A percentile compares a stretch with the other conserved stretches of the same genome.
phyloP scores from a whole-genome alignment of 2,888 invertebrate genomes.

The Erynnis tages region DNA sequence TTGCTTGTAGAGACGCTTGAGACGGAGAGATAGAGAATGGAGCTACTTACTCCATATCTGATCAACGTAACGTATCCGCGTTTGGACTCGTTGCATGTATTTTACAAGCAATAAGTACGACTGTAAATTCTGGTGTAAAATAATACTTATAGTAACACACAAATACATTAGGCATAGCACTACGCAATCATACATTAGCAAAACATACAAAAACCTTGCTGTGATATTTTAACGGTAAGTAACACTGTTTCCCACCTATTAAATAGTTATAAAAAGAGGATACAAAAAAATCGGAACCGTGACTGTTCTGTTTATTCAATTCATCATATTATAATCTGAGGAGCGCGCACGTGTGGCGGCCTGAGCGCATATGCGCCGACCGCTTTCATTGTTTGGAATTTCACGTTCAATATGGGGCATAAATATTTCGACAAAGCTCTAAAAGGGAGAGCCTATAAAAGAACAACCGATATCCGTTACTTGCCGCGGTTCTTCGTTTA shows the following conservation, averaged over 20 bases:
- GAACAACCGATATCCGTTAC: constrained; percentile 58
- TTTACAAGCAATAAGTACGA: no score
- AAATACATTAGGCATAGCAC: no score
- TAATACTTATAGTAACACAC: no score
- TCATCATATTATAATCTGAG: constrained; percentile 50
- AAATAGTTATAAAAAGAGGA: constrained; percentile 28
- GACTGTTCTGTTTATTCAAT: constrained; percentile 57
- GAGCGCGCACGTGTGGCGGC: constrained; percentile 63
- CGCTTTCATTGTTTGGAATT: constrained; percentile 74
- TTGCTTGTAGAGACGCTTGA: no score
- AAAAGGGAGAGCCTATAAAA: constrained; percentile 67
- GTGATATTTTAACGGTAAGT: constrained; percentile 8
- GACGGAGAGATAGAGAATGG: no score
- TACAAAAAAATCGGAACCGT: constrained; percentile 39
- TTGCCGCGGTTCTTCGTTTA: constrained; percentile 34
- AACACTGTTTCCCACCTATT: constrained; percentile 20
- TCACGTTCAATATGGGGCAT: constrained; percentile 75
- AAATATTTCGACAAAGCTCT: constrained; percentile 77
- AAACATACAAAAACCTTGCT: not conserved
- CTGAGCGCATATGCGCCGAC: constrained; percentile 45
- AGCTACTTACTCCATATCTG: no score
- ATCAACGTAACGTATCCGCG: no score
- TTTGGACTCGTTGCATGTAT: no score
- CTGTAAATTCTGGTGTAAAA: no score
- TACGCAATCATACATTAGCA: no score